These are phyloP conservation scores for Puffinus mauretanicus DNA, from an alignment of 2,113 vertebrate genomes.

Conservation along the genomic window DNA sequence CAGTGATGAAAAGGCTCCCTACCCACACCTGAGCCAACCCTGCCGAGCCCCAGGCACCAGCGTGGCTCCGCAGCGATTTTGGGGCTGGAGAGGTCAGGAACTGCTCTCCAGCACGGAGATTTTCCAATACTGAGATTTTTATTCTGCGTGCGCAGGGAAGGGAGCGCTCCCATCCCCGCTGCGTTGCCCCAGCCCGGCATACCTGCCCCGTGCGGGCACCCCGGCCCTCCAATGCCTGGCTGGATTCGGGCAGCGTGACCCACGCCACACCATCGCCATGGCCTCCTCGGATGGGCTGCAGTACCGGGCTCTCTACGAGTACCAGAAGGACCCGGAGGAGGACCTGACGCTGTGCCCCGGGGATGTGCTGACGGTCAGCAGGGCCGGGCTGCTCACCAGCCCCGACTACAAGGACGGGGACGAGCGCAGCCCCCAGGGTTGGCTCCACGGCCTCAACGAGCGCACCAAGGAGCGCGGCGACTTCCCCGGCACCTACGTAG, in stretches of 20 bases:
- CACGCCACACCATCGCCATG: slow-evolving; percentile 32
- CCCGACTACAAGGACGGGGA: slow-evolving; percentile 78
- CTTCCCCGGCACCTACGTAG: slow-evolving; percentile 84
- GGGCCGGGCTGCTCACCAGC: slow-evolving; percentile 52
- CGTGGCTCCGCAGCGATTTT: fast-evolving
- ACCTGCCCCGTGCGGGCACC: background rate
- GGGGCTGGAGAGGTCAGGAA: background rate
- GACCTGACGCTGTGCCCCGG: slow-evolving; percentile 80
- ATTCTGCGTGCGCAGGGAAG: fast-evolving
- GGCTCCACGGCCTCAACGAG: slow-evolving; percentile 82
- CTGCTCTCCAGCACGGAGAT: background rate
- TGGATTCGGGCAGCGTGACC: background rate
- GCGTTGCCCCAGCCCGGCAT: fast-evolving
- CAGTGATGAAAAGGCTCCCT: background rate
- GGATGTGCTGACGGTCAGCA: slow-evolving; percentile 78
- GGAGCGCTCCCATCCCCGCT: background rate
- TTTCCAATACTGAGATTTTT: background rate
- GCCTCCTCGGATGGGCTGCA: slow-evolving; percentile 77
- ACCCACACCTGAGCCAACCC: background rate
- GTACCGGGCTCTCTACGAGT: slow-evolving; percentile 81
- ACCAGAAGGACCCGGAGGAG: slow-evolving; percentile 77
- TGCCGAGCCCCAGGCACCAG: fast-evolving
- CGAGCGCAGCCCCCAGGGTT: slow-evolving; percentile 75
- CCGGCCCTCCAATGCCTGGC: fast-evolving
- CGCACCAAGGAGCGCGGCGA: slow-evolving; percentile 80